Evolutionary conservation across 2,797 vertebrate species (phyloP).

Genomic region (Anas capensis): DNA sequence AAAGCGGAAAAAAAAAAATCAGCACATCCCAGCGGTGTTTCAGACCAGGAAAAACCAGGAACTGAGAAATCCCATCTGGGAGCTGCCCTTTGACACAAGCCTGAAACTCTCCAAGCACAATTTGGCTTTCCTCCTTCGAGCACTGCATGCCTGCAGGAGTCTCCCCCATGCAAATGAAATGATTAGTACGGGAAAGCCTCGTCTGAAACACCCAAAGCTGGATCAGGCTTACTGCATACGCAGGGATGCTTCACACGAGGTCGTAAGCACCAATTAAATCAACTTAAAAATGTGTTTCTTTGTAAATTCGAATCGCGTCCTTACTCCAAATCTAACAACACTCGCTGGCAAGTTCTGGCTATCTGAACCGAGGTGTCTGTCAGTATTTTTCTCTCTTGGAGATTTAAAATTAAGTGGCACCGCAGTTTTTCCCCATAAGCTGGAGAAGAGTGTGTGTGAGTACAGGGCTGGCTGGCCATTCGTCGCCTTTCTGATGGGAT

Average conservation of each 20-base stretch:
- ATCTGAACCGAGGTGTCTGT: accelerated
- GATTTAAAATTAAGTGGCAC: accelerated
- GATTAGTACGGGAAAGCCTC: background rate
- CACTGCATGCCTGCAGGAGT: accelerated
- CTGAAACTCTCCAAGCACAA: background rate
- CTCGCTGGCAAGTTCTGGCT: background rate
- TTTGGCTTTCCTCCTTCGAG: background rate
- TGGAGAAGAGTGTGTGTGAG: background rate
- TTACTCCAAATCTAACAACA: background rate
- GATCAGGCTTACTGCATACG: background rate
- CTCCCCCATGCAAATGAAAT: background rate
- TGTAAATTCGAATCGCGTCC: background rate
- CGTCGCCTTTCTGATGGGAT: accelerated
- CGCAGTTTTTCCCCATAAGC: background rate
- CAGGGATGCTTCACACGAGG: background rate
- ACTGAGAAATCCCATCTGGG: background rate
- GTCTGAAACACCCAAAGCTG: background rate
- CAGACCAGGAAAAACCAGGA: background rate
- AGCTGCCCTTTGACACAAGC: background rate
- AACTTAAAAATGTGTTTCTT: background rate
- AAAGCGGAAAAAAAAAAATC: background rate
- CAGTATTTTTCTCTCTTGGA: accelerated
- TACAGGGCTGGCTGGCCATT: accelerated
- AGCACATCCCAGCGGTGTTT: background rate
- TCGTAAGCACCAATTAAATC: background rate